Base-by-base conservation (phyloP, 2,113 vertebrate genomes). In the Aleadryas rufinucha region DNA sequence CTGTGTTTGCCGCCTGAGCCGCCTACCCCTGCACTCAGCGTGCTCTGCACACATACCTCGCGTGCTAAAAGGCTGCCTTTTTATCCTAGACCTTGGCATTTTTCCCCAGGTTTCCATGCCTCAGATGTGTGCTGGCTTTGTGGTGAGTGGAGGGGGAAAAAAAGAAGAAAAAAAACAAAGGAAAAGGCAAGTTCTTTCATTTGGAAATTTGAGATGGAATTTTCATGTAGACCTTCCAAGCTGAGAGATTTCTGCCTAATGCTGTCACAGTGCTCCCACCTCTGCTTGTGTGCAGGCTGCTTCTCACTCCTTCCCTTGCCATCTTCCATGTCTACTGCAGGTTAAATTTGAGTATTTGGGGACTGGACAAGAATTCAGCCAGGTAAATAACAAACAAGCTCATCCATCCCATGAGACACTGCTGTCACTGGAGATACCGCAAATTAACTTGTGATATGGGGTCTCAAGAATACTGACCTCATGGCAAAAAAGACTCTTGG, bases 101-200 rank as follows among this genome's bases (percentile, higher is more conserved):
- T 87, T 49, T 41, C 77, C 79, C 68, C 31, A 54, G 44, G 20
- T 84, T 82, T 52, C n/a, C 78, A 35, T 31, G 22, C 27, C 56
- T 69, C 47, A 57, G 68, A 56, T 57, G 41, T 84, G 20, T 37
- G 50, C 54, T 79, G 70, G 61, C 79, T 88, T 71, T n/a, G 42
- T 9, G 42, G 26, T 3, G 9, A 16, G 19, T 15, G 8, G 9
- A 7, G 19, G 6, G 1, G 1, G 3, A 7, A 3, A 7, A 6
- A 20, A 10, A 22, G 5, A 13, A 2, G 13, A 1, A 20, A 53
- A 53, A 47, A 28, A 21, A 18, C 21, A 33, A 45, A 31, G 18
- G 26, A 57, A 54, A 69, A 57, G 23, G n/a, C 72, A 50, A 69
- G 4, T 59, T 74, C 65, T 78, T 85, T 35, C 64, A 54, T 47